Conservation (phyloP, 2,113 vertebrate species). For the Tympanuchus pallidicinctus region DNA sequence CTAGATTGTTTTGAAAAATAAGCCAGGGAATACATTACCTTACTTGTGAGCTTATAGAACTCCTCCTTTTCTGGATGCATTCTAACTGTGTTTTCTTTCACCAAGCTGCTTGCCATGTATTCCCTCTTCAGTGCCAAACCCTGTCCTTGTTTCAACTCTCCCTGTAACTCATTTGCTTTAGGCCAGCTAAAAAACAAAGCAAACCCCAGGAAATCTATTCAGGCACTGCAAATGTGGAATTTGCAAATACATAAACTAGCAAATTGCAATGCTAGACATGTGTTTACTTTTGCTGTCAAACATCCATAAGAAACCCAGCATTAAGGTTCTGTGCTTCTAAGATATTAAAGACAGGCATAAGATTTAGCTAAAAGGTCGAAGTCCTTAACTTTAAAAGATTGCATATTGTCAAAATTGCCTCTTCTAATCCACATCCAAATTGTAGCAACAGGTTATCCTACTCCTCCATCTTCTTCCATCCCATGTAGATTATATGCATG, state of each 20-base stretch:
- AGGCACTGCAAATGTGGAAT: background rate
- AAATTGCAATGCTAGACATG: background rate
- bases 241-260: background rate
- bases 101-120: background rate
- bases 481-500: background rate
- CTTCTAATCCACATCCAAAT: slow-evolving; percentile 3
- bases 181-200: background rate
- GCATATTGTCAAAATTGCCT: background rate
- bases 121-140: background rate
- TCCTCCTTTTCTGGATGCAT: background rate
- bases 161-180: background rate
- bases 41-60: background rate
- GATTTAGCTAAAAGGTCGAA: slow-evolving; percentile 27
- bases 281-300: slow-evolving; percentile 37
- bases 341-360: background rate
- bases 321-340: background rate
- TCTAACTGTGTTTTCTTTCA: background rate
- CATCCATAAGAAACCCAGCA: background rate
- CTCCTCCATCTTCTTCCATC: background rate
- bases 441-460: background rate
- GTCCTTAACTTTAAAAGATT: background rate
- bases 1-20: slow-evolving; percentile 11
- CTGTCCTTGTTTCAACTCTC: background rate
- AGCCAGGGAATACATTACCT: background rate
- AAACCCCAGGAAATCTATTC: background rate